These are phyloP conservation scores for Rhagoletis pomonella DNA, from an alignment of 1,140 invertebrate species.

Conservation along the genomic window DNA sequence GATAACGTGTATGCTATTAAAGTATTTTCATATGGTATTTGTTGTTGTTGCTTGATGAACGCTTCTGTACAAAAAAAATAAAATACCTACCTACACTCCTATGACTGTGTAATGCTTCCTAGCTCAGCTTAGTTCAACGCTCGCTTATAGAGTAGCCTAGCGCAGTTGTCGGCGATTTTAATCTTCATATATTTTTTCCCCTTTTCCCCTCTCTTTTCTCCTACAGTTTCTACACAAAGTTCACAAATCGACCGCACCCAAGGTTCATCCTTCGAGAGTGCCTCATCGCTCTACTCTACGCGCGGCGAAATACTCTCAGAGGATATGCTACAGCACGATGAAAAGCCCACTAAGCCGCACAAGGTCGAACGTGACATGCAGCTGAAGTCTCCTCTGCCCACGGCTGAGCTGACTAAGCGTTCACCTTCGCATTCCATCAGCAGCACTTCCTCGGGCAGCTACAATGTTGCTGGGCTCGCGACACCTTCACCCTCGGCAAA, in stretches of 20 bases:
- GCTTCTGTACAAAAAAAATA: slow-evolving; percentile 58
- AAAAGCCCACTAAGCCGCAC: slow-evolving; percentile 15
- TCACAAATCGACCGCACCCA: slow-evolving; percentile 78
- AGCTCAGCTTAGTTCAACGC: slow-evolving; percentile 13
- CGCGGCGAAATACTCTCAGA: slow-evolving; percentile 80
- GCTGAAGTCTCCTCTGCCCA: slow-evolving; percentile 44
- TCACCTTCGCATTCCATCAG: slow-evolving; percentile 76
- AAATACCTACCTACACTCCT: slow-evolving; percentile 60
- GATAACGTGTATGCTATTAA: slow-evolving; percentile 50
- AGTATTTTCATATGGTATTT: slow-evolving; percentile 62
- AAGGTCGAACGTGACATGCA: slow-evolving; percentile 41
- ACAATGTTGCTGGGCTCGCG: slow-evolving; percentile 76
- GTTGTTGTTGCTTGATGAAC: slow-evolving; percentile 66
- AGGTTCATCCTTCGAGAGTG: slow-evolving; percentile 87
- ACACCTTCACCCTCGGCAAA: slow-evolving; percentile 4
- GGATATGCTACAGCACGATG: slow-evolving; percentile 73
- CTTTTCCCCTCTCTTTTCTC: neutral
- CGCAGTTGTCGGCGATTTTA: neutral
- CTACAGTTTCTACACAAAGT: slow-evolving; percentile 73
- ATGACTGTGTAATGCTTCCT: slow-evolving; percentile 57
- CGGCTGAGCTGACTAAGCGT: slow-evolving; percentile 64
- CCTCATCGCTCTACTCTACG: slow-evolving; percentile 85
- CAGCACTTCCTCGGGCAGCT: slow-evolving; percentile 81
- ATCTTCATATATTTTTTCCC: neutral
- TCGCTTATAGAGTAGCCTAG: neutral